Conservation (phyloP, 30 jellyfish, hydroid and myxozoan species). For the Aurelia sp. region DNA sequence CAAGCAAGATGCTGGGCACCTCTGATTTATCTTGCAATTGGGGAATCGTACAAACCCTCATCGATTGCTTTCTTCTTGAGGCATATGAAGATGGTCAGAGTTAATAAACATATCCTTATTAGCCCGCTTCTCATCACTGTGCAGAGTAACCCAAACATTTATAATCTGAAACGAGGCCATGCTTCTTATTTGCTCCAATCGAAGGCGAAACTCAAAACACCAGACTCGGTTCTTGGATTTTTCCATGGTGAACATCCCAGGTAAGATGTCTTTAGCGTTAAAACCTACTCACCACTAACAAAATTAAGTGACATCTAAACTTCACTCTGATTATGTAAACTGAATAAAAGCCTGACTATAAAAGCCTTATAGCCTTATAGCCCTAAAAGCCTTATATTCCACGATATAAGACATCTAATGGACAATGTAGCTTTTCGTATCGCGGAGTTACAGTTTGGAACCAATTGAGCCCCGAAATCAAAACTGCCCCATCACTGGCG, state of each 20-base stretch:
- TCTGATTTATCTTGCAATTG: constrained; percentile 26
- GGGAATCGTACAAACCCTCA: constrained; percentile 52
- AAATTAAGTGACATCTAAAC: no score
- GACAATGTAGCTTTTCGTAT: no score
- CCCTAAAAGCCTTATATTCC: no score
- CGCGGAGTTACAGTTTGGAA: no score
- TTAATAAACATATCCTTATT: background rate
- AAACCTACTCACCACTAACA: no score
- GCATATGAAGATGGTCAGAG: constrained; percentile 30
- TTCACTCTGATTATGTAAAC: no score
- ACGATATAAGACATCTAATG: no score
- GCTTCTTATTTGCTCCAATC: constrained; percentile 2
- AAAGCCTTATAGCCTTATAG: no score
- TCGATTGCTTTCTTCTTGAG: constrained; percentile 47
- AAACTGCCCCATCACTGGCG: no score
- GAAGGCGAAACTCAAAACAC: background rate
- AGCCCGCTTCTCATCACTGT: background rate
- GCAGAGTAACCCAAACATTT: background rate
- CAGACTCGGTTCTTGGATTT: background rate
- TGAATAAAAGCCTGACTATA: no score
- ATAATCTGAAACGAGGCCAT: background rate
- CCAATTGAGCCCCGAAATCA: no score
- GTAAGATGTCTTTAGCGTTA: background rate
- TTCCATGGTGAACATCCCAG: constrained; percentile 52
- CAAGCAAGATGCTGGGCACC: constrained; percentile 74